phyloP scores from a whole-genome alignment of 2,797 vertebrate genomes.

The Dipus sagitta region DNA sequence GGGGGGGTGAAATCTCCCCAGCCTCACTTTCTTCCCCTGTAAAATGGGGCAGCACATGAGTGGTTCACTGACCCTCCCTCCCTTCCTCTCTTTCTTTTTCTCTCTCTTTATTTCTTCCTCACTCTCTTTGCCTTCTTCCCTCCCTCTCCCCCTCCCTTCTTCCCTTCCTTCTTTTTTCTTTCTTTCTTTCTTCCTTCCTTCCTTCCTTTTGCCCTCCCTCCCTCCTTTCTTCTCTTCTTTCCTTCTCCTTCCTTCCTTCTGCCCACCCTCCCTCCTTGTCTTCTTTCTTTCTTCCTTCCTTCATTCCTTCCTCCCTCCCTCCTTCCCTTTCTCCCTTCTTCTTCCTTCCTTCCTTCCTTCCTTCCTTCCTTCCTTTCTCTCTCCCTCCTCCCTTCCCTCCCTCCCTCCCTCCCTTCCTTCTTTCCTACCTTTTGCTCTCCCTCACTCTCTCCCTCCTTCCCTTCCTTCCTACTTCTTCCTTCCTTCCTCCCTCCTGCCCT shows the following conservation, averaged over 20 bases:
- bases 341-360: too few species aligned
- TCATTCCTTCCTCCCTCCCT: too few species aligned
- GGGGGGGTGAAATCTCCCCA: neutral
- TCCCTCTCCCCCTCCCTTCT: rapidly evolving
- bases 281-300: too few species aligned
- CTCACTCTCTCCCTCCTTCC: too few species aligned
- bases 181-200: neutral
- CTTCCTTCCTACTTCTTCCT: rapidly evolving
- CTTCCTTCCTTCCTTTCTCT: neutral
- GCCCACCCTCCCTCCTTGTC: too few species aligned
- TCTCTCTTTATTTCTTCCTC: rapidly evolving
- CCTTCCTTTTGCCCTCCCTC: neutral
- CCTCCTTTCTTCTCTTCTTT: too few species aligned
- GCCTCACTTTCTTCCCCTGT: neutral
- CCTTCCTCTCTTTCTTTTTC: neutral
- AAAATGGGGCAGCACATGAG: neutral
- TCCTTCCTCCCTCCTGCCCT: rapidly evolving
- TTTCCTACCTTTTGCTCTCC: neutral
- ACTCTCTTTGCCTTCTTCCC: rapidly evolving
- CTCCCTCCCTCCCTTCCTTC: too few species aligned
- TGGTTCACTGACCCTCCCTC: neutral
- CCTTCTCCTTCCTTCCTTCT: rapidly evolving
- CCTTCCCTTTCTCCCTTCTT: too few species aligned
- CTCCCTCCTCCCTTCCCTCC: too few species aligned
- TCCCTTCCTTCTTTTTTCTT: too few species aligned